Percentiles rank a stretch among this genome's conserved stretches.
Conservation (phyloP, 2,113 vertebrate species). For the Ictalurus punctatus region DNA sequence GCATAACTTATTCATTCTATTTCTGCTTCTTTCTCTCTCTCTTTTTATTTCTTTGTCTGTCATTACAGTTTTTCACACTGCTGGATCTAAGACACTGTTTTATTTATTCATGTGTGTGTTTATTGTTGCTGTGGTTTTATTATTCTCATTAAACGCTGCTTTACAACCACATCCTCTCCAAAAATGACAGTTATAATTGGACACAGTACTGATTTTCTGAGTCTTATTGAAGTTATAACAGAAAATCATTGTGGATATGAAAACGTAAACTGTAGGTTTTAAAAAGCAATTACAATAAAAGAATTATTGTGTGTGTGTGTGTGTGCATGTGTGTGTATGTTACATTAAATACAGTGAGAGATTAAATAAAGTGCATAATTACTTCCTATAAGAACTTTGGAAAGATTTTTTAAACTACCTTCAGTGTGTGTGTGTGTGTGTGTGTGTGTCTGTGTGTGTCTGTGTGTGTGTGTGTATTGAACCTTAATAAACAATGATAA, state of each 20-base stretch:
- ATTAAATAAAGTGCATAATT: background rate
- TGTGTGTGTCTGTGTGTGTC: too few relatives aligned
- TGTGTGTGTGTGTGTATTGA: too few relatives aligned
- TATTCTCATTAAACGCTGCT: background rate
- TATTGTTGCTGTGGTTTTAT: background rate
- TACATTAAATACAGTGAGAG: too few relatives aligned
- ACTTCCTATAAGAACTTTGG: background rate
- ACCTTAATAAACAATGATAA: too few relatives aligned
- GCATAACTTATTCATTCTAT: background rate
- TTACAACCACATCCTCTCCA: background rate
- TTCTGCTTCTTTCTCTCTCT: background rate
- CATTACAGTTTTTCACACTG: background rate
- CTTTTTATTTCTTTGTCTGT: background rate
- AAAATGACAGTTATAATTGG: background rate
- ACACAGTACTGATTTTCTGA: background rate
- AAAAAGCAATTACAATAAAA: background rate
- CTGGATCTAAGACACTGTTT: background rate
- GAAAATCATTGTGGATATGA: background rate
- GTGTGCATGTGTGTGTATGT: too few relatives aligned
- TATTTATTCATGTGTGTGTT: background rate
- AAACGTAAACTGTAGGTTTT: background rate
- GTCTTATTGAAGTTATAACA: background rate
- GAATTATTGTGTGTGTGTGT: too few relatives aligned
- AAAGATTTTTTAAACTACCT: too few relatives aligned
- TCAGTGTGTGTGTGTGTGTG: too few relatives aligned